Evolutionary conservation across 2,888 invertebrate species (phyloP).

Genomic region (Amaurobius ferox): DNA sequence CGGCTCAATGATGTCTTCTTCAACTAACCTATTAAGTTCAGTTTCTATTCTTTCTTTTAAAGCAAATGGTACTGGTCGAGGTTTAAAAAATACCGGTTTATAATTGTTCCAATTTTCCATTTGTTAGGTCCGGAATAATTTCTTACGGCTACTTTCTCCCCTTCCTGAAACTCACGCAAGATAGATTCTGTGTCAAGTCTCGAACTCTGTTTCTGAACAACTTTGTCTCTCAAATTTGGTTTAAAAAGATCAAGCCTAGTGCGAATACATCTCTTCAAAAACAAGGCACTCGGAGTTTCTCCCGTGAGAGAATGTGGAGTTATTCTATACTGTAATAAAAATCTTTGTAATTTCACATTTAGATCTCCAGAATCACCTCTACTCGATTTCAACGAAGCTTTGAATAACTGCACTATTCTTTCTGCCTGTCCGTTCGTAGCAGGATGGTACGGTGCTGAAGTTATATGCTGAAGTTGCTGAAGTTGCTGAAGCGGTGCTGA

Average conservation of each 20-base stretch:
- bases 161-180: conserved; percentile 54
- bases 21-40: conserved; percentile 33
- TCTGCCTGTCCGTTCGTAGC: conserved; percentile 43
- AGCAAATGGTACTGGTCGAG: too few relatives aligned
- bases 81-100: too few relatives aligned
- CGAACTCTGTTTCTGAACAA: conserved; percentile 47
- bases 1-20: conserved; percentile 37
- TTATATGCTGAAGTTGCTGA: too few relatives aligned
- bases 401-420: conserved; percentile 36
- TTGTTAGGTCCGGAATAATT: conserved; percentile 37
- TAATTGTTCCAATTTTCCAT: conserved; percentile 45
- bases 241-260: conserved; percentile 40
- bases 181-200: conserved; percentile 46
- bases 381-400: conserved; percentile 42
- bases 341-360: conserved; percentile 49
- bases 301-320: conserved; percentile 46
- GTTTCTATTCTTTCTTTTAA: conserved; percentile 45
- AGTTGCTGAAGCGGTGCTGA: too few relatives aligned
- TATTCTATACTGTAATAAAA: conserved; percentile 53
- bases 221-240: conserved; percentile 45
- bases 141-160: conserved; percentile 50
- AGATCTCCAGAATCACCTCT: conserved; percentile 45
- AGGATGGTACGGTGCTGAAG: conserved; percentile 39
- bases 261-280: conserved; percentile 37
- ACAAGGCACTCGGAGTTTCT: conserved; percentile 48